Conservation (phyloP, 1,140 invertebrate species). For the Euschistus heros region DNA sequence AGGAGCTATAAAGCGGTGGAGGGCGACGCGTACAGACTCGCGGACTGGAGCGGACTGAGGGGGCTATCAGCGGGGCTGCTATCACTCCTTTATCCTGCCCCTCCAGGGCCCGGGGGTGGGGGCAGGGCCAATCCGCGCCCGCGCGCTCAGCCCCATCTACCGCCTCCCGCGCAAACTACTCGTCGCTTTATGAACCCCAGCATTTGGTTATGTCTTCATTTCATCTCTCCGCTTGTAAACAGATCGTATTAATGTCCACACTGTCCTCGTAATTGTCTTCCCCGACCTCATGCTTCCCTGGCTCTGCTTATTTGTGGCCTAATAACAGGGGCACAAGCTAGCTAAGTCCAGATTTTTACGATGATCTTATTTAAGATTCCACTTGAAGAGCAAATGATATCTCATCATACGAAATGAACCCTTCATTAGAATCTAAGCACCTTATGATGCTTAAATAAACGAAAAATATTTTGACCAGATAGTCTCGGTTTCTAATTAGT, state of each 20-base stretch:
- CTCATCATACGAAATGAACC: no score
- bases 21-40: constrained; percentile 11
- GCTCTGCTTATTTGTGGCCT: not conserved
- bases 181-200: constrained; percentile 18
- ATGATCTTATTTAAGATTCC: no score
- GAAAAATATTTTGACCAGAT: no score
- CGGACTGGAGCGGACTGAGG: not conserved
- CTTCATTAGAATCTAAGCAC: no score
- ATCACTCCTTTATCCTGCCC: constrained; percentile 16
- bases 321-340: no score
- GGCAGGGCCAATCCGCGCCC: constrained; percentile 10
- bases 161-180: constrained; percentile 14
- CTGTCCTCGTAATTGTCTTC: constrained; percentile 5
- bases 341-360: no score
- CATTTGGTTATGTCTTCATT: constrained; percentile 14
- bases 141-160: constrained; percentile 12
- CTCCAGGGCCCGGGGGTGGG: constrained; percentile 9
- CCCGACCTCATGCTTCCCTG: not conserved
- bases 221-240: constrained; percentile 9
- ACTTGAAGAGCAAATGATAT: no score
- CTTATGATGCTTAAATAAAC: no score
- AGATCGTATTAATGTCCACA: constrained; percentile 12
- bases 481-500: no score
- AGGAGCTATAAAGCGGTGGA: constrained; percentile 5
- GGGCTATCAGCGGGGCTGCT: not conserved